phyloP scores from a whole-genome alignment of 1,140 invertebrate species.

The Atopsyche davidsoni region DNA sequence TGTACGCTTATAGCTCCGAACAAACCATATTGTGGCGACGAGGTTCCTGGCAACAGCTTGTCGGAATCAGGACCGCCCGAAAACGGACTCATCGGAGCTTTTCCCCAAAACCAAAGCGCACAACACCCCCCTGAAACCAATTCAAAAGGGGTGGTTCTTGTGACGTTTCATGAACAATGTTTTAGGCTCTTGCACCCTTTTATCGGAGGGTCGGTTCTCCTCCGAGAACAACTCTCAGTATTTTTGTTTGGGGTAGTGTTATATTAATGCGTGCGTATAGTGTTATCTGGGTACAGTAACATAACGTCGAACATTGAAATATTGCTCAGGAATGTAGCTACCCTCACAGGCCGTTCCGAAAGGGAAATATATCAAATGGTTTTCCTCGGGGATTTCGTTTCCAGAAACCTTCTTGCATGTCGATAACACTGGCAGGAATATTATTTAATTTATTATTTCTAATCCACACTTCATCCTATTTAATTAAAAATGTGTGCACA shows the following conservation, averaged over 20 bases:
- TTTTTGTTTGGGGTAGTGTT: constrained; percentile 32
- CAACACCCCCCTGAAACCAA: neutral
- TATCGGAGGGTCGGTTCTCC: neutral
- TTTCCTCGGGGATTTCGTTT: too few species aligned
- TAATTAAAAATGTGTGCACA: too few species aligned
- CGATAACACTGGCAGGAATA: too few species aligned
- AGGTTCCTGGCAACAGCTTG: constrained; percentile 30
- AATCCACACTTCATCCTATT: too few species aligned
- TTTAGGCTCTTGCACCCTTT: constrained; percentile 8
- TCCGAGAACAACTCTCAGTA: constrained; percentile 26
- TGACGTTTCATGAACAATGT: too few species aligned
- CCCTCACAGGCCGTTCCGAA: neutral
- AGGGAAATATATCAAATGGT: too few species aligned
- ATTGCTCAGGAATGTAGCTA: constrained; percentile 17
- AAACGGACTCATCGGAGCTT: constrained; percentile 12
- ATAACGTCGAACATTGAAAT: constrained; percentile 31
- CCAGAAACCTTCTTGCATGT: too few species aligned
- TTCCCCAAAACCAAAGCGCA: neutral
- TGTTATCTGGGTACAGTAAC: constrained; percentile 30
- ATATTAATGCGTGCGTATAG: constrained; percentile 31
- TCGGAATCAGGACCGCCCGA: constrained; percentile 8
- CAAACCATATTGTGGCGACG: constrained; percentile 31
- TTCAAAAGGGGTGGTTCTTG: neutral
- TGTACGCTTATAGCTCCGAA: constrained; percentile 19
- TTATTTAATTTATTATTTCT: too few species aligned